A percentile compares a stretch with the other conserved stretches of the same genome.
Evolutionary conservation across 2,888 invertebrate species (phyloP).

Genomic region (Theretra japonica): DNA sequence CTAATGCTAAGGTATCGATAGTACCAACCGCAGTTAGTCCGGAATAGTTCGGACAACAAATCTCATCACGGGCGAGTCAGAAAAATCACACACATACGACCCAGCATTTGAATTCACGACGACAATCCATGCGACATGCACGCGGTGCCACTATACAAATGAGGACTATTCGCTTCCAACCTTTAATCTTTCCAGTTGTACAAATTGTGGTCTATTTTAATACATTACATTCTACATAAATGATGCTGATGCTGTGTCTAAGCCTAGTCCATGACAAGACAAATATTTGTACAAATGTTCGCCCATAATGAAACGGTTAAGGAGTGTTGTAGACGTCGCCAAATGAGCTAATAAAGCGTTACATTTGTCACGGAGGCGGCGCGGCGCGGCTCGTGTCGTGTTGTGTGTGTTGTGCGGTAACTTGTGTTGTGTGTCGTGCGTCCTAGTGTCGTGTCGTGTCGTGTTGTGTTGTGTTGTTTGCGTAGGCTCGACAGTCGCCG

Average conservation of each 20-base stretch:
- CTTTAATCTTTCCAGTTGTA: not conserved
- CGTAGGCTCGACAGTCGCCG: not conserved
- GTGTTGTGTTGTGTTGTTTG: constrained; percentile 1
- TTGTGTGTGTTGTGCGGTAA: not conserved
- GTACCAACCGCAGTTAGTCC: too few relatives aligned
- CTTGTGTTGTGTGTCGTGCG: too few relatives aligned
- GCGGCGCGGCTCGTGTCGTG: not conserved
- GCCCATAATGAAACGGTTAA: not conserved
- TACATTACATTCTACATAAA: not conserved
- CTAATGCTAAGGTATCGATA: too few relatives aligned
- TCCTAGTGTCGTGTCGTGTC: too few relatives aligned
- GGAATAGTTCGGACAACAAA: too few relatives aligned
- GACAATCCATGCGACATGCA: too few relatives aligned
- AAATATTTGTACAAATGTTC: not conserved
- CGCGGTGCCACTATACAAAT: too few relatives aligned
- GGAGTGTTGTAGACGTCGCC: not conserved
- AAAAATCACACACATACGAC: too few relatives aligned
- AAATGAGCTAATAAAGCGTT: constrained; percentile 11
- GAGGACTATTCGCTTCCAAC: too few relatives aligned
- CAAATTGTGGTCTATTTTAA: not conserved
- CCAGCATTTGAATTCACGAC: too few relatives aligned
- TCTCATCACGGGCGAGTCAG: too few relatives aligned
- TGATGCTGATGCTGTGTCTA: not conserved
- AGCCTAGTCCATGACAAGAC: not conserved
- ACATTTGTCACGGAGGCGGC: constrained; percentile 6